Base-by-base conservation (phyloP, 2,888 invertebrate genomes). In the Meiosimyza decipiens region DNA sequence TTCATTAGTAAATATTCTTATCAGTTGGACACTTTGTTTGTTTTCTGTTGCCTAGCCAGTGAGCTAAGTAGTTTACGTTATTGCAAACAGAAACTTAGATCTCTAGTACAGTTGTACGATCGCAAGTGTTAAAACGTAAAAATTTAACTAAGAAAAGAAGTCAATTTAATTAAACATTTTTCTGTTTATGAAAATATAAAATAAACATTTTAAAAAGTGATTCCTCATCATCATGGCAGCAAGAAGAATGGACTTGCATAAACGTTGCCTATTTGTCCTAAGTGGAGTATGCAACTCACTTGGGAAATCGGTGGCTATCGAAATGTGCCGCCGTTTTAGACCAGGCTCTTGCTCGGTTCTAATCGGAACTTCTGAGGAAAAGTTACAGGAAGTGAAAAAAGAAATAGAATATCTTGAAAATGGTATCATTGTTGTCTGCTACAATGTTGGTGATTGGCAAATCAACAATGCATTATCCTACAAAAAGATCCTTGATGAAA, bases 211-310 rank as follows among this genome's bases (percentile, higher is more conserved):
- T 54, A 28, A 47, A 28, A 51, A 33, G 54, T 54, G 40, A 57
- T 66, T 60, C 50, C 59, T 59, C 65, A 66, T 57, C 18, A 63
- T 52, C 22, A 83, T 84, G 85, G 79, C 81, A 72, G 78, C 80
- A 67, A 84, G 80, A 75, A 83, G 77, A 81, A 82, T 92, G 83
- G 89, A 92, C 83, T 88, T 92, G 74, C 88, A 89, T 3, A 91
- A 90, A 78, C 86, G 89, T 64, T 89, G 90, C 12, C 90, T 90
- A 80, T 89, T 91, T 80, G 84, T 97, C 62, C 87, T 97, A 51
- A 94, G 96, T 15, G 98, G 98, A 15, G 94, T 95, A 1, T 95
- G 95, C 69, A 85, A 93, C 85, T 95, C 96, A 47, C 93, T 97
- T 70, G 97, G 97, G 11, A 89, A 91, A 81, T 90, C 92, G 70